Percentiles rank a stretch among this genome's conserved stretches.
Conservation (phyloP, 2,797 vertebrate genomes). For the Takifugu rubripes region DNA sequence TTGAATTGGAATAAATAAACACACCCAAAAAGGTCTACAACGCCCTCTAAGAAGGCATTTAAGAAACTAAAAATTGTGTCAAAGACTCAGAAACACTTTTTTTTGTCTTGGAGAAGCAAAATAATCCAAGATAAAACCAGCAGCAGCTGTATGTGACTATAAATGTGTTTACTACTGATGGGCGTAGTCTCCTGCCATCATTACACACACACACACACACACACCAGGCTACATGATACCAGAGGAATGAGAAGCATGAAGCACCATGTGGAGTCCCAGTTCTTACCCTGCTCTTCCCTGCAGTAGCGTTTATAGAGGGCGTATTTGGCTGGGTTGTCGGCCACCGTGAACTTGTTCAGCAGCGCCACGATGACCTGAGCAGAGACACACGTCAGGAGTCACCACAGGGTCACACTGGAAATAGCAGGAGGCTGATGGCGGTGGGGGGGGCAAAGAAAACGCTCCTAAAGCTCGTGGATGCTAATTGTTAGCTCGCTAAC, state of each 20-base stretch:
- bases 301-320: constrained; percentile 92
- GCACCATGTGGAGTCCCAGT: no score
- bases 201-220: constrained; percentile 6
- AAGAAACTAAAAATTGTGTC: no score
- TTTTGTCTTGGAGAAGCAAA: no score
- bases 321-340: constrained; percentile 95
- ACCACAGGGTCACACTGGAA: background rate
- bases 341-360: constrained; percentile 89
- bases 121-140: no score
- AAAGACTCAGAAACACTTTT: no score
- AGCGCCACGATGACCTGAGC: constrained; percentile 88
- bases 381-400: constrained; percentile 6
- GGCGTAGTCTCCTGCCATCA: constrained; percentile 48
- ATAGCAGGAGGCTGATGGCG: background rate
- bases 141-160: background rate
- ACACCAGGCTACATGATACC: background rate
- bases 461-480: no score
- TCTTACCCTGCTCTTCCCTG: constrained; percentile 91
- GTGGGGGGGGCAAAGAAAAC: background rate
- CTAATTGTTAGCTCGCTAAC: no score
- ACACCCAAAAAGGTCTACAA: no score
- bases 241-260: background rate
- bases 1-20: no score
- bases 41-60: no score
- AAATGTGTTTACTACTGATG: constrained; percentile 34